Evolutionary conservation across 2,888 invertebrate species (phyloP).

Genomic region (Volucella bombylans): DNA sequence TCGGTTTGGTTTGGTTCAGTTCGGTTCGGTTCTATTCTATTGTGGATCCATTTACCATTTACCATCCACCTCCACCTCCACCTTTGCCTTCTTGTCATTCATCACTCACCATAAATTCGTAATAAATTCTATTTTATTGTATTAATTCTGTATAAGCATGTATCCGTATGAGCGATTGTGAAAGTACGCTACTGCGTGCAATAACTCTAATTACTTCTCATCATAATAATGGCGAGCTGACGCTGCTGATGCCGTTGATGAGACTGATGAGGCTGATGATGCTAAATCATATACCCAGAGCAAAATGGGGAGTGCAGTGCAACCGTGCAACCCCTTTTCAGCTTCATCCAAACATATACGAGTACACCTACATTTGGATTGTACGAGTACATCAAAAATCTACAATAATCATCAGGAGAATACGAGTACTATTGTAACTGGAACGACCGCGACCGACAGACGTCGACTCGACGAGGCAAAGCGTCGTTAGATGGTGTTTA

Average conservation of each 20-base stretch:
- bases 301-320: background rate
- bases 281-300: background rate
- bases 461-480: too few relatives aligned
- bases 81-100: background rate
- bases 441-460: too few relatives aligned
- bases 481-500: background rate
- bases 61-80: constrained; percentile 3
- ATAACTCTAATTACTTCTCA: constrained; percentile 68
- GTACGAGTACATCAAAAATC: too few relatives aligned
- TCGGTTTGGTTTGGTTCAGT: too few relatives aligned
- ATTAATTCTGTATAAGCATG: background rate
- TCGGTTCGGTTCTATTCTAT: background rate
- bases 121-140: constrained; percentile 49
- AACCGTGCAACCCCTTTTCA: constrained; percentile 11
- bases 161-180: background rate
- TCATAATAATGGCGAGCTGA: constrained; percentile 32
- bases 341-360: too few relatives aligned
- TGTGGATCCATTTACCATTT: background rate
- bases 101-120: constrained; percentile 11
- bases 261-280: background rate
- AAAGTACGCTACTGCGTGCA: constrained; percentile 43
- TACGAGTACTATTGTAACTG: too few relatives aligned
- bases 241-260: background rate
- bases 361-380: too few relatives aligned
- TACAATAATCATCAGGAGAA: too few relatives aligned